These are phyloP conservation scores for Centropristis striata DNA, from an alignment of 2,113 vertebrate genomes.

Conservation along the genomic window DNA sequence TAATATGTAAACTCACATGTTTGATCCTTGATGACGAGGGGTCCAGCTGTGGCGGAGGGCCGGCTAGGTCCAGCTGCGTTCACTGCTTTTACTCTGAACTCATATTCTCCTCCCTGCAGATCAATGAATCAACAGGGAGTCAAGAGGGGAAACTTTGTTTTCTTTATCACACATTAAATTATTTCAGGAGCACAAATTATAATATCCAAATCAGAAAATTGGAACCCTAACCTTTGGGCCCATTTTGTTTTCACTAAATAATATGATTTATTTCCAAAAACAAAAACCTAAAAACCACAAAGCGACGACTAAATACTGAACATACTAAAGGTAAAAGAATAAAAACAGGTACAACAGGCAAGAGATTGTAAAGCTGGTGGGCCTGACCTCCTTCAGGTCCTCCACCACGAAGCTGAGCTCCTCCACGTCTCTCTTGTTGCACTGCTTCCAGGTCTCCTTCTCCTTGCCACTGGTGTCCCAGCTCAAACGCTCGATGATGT, in stretches of 20 bases:
- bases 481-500: constrained; percentile 93
- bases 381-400: constrained; percentile 80
- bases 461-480: constrained; percentile 95
- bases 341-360: too few relatives aligned
- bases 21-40: constrained; percentile 95
- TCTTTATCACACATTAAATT: not conserved
- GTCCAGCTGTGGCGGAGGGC: constrained; percentile 93
- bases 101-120: constrained; percentile 93
- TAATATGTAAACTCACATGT: constrained; percentile 88
- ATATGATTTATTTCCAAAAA: too few relatives aligned
- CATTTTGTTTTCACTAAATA: too few relatives aligned
- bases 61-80: constrained; percentile 95
- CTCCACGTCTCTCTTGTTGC: constrained; percentile 87
- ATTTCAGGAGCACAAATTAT: not conserved
- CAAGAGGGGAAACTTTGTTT: not conserved
- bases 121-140: not conserved
- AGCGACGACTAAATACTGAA: too few relatives aligned
- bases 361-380: too few relatives aligned
- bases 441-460: constrained; percentile 98
- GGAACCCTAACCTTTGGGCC: too few relatives aligned
- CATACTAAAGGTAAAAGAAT: too few relatives aligned
- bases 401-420: constrained; percentile 79
- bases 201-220: not conserved
- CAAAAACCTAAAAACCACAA: too few relatives aligned
- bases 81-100: constrained; percentile 98